Conservation (phyloP, 2,888 invertebrate genomes). For the Seira sanloemensis region DNA sequence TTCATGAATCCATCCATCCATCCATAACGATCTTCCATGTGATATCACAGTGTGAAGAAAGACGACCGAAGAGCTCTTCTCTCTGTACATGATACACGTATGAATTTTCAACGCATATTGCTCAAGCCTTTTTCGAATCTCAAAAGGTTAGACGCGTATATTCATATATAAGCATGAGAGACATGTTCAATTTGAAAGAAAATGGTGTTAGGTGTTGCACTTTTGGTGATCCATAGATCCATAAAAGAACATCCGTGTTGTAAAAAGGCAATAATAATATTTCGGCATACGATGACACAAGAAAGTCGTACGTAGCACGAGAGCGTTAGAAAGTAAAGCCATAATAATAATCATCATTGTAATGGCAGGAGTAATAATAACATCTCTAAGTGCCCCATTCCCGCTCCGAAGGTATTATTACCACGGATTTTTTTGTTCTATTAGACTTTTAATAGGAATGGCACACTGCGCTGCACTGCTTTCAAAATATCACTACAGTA, state of each 20-base stretch:
- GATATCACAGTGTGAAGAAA: neutral
- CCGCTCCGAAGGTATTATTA: slow-evolving; percentile 5
- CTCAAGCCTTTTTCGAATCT: neutral
- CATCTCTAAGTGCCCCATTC: slow-evolving; percentile 55
- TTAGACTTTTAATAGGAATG: slow-evolving; percentile 11
- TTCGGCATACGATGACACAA: slow-evolving; percentile 22
- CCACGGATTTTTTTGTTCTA: slow-evolving; percentile 8
- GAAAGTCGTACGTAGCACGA: slow-evolving; percentile 41
- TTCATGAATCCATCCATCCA: slow-evolving; percentile 50
- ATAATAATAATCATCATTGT: slow-evolving; percentile 33
- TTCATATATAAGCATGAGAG: too few relatives aligned
- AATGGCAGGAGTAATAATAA: slow-evolving; percentile 25
- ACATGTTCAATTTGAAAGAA: neutral
- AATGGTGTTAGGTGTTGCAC: slow-evolving; percentile 24
- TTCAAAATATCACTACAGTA: too few relatives aligned
- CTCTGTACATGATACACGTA: neutral
- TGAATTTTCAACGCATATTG: too few relatives aligned
- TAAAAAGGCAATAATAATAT: slow-evolving; percentile 31
- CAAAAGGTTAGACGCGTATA: too few relatives aligned
- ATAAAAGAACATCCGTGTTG: slow-evolving; percentile 23
- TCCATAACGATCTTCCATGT: slow-evolving; percentile 22
- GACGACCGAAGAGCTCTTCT: neutral
- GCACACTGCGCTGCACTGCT: neutral
- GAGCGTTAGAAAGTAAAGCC: slow-evolving; percentile 33
- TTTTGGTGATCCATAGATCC: too few relatives aligned